Percentiles rank a stretch among this genome's conserved stretches.
Conservation (phyloP, 2,888 invertebrate species). For the Atrina japonica region DNA sequence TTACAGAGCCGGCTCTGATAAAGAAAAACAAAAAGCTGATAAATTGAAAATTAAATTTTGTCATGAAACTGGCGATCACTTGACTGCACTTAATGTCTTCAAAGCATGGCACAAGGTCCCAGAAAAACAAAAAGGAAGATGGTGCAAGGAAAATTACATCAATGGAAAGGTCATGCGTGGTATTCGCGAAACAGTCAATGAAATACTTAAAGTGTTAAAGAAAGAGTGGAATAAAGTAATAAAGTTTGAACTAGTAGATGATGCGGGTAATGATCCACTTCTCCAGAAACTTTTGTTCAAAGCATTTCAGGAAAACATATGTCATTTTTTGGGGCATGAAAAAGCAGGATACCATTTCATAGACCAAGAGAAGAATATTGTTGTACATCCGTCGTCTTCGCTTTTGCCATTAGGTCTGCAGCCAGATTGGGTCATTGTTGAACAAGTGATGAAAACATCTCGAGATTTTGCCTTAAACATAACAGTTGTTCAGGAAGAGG, state of each 20-base stretch:
- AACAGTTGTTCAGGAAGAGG: constrained; percentile 64
- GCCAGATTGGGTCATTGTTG: constrained; percentile 72
- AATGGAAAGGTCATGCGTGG: constrained; percentile 74
- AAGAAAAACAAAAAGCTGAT: constrained; percentile 68
- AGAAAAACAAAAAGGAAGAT: constrained; percentile 65
- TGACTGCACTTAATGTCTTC: constrained; percentile 71
- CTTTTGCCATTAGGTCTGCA: constrained; percentile 55
- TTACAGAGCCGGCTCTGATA: constrained; percentile 67
- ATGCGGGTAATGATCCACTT: constrained; percentile 36
- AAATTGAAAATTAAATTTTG: constrained; percentile 68
- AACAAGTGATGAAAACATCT: constrained; percentile 67
- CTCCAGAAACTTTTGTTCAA: constrained; percentile 65
- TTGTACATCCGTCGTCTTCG: constrained; percentile 74
- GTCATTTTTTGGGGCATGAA: constrained; percentile 68
- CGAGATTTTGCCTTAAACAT: constrained; percentile 68
- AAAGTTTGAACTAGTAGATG: constrained; percentile 37
- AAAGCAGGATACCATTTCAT: constrained; percentile 68
- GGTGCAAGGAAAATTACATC: constrained; percentile 77
- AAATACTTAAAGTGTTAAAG: constrained; percentile 52
- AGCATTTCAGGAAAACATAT: constrained; percentile 62
- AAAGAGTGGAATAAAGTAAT: constrained; percentile 50
- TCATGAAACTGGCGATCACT: constrained; percentile 70
- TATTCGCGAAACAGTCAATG: constrained; percentile 62
- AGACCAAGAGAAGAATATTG: constrained; percentile 55
- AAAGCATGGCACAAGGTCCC: constrained; percentile 65